phyloP scores from a whole-genome alignment of 1,140 invertebrate species.

The Chrysopa pallens region DNA sequence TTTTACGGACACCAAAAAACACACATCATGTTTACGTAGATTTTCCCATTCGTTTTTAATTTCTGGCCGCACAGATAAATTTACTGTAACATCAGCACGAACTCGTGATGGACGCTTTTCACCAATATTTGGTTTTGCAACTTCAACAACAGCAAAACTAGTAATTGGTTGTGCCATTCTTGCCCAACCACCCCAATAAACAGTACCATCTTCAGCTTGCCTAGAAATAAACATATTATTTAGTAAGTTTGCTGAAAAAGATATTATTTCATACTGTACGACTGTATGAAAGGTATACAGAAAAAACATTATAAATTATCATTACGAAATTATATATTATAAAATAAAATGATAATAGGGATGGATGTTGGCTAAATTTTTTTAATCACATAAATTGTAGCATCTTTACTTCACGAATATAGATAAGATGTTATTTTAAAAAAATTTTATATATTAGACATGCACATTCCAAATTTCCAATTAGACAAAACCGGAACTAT shows the following conservation, averaged over 20 bases:
- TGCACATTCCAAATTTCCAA: no score
- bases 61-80: constrained; percentile 72
- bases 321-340: no score
- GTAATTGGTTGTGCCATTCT: constrained; percentile 93
- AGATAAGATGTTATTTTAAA: no score
- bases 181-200: constrained; percentile 93
- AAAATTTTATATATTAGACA: no score
- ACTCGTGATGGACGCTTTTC: constrained; percentile 90
- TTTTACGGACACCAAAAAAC: constrained; percentile 84
- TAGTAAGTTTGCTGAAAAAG: background rate
- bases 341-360: no score
- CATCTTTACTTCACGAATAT: no score
- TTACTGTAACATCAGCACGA: constrained; percentile 84
- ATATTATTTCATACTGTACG: background rate
- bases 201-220: constrained; percentile 70
- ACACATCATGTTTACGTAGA: constrained; percentile 92
- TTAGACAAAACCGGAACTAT: no score
- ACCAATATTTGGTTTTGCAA: constrained; percentile 70
- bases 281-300: background rate
- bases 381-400: no score
- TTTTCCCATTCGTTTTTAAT: constrained; percentile 96
- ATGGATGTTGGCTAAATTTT: no score
- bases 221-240: constrained; percentile 20
- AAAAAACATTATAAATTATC: no score
- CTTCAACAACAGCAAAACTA: constrained; percentile 89